Conservation (phyloP, 2,113 vertebrate genomes). For the Ptychochromis oligacanthus region DNA sequence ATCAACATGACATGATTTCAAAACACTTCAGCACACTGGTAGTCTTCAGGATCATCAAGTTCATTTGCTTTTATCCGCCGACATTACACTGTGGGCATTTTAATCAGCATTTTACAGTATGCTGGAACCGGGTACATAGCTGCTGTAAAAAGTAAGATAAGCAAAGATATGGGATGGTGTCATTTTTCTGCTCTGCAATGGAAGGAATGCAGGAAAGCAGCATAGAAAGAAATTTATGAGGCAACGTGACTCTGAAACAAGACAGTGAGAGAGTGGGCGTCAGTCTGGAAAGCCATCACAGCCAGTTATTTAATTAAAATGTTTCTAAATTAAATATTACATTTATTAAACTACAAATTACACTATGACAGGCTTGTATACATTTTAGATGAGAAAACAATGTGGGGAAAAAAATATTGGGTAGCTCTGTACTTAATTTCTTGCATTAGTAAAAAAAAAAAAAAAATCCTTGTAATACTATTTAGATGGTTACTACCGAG, state of each 20-base stretch:
- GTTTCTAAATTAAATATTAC: neutral
- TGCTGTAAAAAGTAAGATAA: neutral
- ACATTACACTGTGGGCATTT: neutral
- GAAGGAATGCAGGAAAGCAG: neutral
- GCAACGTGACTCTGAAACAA: conserved; percentile 38
- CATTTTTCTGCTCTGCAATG: neutral
- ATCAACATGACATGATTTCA: neutral
- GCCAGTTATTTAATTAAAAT: neutral
- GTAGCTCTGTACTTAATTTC: neutral
- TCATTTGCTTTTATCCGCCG: neutral
- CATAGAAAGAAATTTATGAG: neutral
- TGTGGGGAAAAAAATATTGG: neutral
- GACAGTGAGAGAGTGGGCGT: neutral
- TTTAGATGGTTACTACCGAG: neutral
- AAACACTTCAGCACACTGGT: neutral
- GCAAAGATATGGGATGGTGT: neutral
- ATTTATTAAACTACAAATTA: neutral
- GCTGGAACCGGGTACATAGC: neutral
- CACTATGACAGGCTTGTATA: neutral
- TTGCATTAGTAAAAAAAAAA: neutral
- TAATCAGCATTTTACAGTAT: neutral
- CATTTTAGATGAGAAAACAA: conserved; percentile 5
- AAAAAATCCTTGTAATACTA: neutral
- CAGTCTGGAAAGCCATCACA: neutral
- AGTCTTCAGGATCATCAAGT: conserved; percentile 1